Conservation (phyloP, 2,888 invertebrate species). For the Acanthosepion lycidas region DNA sequence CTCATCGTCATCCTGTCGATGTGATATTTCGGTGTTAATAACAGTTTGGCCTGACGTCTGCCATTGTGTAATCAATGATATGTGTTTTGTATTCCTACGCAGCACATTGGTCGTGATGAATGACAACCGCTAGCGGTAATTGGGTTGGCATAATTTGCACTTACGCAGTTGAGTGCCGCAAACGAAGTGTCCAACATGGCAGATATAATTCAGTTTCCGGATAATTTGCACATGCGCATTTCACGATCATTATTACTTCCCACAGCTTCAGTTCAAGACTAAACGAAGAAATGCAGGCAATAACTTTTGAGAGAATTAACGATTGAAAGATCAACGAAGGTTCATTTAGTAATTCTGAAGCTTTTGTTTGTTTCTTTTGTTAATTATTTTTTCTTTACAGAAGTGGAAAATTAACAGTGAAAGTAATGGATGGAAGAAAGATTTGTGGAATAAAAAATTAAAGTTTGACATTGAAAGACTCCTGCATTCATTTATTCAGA, state of each 20-base stretch:
- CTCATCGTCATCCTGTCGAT: background rate
- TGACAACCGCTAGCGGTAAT: background rate
- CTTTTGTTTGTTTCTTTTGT: too few relatives aligned
- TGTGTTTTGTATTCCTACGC: conserved; percentile 33
- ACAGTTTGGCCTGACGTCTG: background rate
- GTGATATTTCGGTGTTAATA: background rate
- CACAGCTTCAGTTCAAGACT: background rate
- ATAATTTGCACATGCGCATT: conserved; percentile 33
- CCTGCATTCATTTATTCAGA: too few relatives aligned
- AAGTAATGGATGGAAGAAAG: too few relatives aligned
- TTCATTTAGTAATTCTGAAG: too few relatives aligned
- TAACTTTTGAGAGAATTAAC: background rate
- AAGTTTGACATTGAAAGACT: too few relatives aligned
- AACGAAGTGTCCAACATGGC: conserved; percentile 22
- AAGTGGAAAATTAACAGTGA: too few relatives aligned
- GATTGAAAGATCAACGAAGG: conserved; percentile 2
- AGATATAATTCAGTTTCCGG: conserved; percentile 33
- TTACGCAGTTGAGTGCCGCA: background rate
- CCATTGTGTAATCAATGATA: background rate
- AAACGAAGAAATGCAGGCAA: background rate
- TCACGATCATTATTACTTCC: background rate
- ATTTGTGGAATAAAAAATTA: too few relatives aligned
- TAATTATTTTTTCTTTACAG: too few relatives aligned
- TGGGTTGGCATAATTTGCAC: conserved; percentile 33
- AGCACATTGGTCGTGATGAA: background rate